Base-by-base conservation (phyloP, 2,888 invertebrate genomes). In the Oscheius onirici region DNA sequence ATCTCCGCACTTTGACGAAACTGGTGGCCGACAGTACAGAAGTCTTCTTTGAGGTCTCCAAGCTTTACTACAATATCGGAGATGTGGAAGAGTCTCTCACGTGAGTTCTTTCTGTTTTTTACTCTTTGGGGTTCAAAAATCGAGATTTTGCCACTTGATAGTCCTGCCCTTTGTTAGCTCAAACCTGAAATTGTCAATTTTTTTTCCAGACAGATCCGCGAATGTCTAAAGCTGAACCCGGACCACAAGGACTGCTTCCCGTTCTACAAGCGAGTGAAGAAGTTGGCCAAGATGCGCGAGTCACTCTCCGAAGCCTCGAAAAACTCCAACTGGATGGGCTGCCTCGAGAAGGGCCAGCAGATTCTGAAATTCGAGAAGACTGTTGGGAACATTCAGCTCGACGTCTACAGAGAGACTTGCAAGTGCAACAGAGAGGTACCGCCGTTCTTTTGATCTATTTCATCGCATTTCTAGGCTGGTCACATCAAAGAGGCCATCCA, bases 181-280 rank as follows among this genome's bases (percentile, higher is more conserved):
- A n/a, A n/a, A n/a, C n/a, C n/a, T n/a, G n/a, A n/a, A n/a, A n/a
- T n/a, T n/a, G n/a, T n/a, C n/a, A n/a, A n/a, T n/a, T n/a, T 20
- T 3, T 60, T 54, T 86, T 87, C 43, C 87, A 92, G 92, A 89
- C 95, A 97, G 89, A 93, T 99, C 78, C 92, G 99, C 22, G 97
- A 99, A 88, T 99, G 99, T 88, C 91, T 99, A 20, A 95, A 94
- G 88, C 90, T 97, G 51, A 97, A 99, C 89, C 97, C 97, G 0
- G 99, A 99, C 84, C 96, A 99, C 90, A 95, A 95, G 89, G 91
- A 93, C 84, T 99, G 97, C 89, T 95, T 95, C 89, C 92, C 93
- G 22, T 93, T 95, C 86, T 99, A 99, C 90, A 99, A 97, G 89
- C 94, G 93, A 88, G 90, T 97, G 41, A 95, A 95, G 88, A 95